A percentile compares a stretch with the other conserved stretches of the same genome.
These are phyloP conservation scores for Xylocampa areola DNA, from an alignment of 2,888 invertebrate genomes.

Conservation along the genomic window DNA sequence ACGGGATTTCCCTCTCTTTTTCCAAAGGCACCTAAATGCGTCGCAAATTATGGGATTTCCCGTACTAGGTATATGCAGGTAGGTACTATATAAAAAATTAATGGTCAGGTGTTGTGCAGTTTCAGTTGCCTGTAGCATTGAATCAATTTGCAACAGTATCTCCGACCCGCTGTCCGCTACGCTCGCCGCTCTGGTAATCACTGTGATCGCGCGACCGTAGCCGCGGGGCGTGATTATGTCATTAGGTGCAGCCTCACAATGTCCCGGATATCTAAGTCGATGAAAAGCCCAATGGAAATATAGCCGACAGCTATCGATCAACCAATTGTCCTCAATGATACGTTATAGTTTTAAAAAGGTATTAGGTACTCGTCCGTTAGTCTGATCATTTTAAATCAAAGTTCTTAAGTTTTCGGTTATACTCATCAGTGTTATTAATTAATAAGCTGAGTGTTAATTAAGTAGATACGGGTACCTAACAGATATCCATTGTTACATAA, in stretches of 20 bases:
- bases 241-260: conserved; percentile 75
- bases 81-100: conserved; percentile 29
- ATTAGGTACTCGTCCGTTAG: conserved; percentile 6
- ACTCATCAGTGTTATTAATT: too few species aligned
- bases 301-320: conserved; percentile 73
- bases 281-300: conserved; percentile 74
- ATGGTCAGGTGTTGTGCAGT: conserved; percentile 65
- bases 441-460: too few species aligned
- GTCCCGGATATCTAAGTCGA: conserved; percentile 76
- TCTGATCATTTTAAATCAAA: neutral
- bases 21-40: neutral
- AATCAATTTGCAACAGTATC: conserved; percentile 77
- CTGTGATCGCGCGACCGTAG: conserved; percentile 72
- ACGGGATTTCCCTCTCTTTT: too few species aligned
- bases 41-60: conserved; percentile 15
- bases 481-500: too few species aligned
- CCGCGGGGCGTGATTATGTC: conserved; percentile 83
- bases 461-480: too few species aligned
- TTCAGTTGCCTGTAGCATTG: conserved; percentile 69
- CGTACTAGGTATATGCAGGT: neutral
- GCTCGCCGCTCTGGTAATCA: conserved; percentile 69
- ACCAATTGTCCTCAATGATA: conserved; percentile 71
- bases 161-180: conserved; percentile 69
- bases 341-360: conserved; percentile 54
- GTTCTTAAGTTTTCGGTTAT: too few species aligned